These are phyloP conservation scores for Brenthis hecate DNA, from an alignment of 2,888 invertebrate species.

Conservation along the genomic window DNA sequence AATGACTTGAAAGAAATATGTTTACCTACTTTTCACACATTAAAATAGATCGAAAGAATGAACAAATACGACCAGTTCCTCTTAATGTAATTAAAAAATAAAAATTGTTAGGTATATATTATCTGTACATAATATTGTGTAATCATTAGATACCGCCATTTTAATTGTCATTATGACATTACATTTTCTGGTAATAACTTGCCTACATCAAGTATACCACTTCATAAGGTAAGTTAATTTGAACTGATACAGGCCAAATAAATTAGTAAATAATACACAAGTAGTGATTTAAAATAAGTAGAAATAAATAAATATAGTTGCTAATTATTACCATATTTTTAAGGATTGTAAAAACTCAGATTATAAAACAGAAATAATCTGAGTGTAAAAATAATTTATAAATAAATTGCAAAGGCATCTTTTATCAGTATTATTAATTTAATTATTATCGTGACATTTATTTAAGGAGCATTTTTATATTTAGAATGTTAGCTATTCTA, in stretches of 20 bases:
- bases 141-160: not conserved
- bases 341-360: conserved; percentile 18
- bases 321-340: not conserved
- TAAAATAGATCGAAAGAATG: too few relatives aligned
- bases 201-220: conserved; percentile 7
- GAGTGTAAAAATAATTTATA: not conserved
- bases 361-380: not conserved
- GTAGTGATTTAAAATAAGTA: conserved; percentile 10
- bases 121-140: too few relatives aligned
- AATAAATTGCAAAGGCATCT: conserved; percentile 40
- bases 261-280: conserved; percentile 22
- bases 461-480: not conserved
- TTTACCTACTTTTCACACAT: too few relatives aligned
- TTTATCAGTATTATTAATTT: conserved; percentile 46
- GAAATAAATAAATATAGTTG: conserved; percentile 7
- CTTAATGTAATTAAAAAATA: too few relatives aligned
- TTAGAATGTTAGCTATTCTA: not conserved
- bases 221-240: conserved; percentile 24
- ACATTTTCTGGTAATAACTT: conserved; percentile 9
- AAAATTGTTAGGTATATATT: too few relatives aligned
- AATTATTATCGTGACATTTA: not conserved
- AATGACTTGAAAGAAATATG: too few relatives aligned
- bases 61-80: too few relatives aligned
- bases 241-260: conserved; percentile 53
- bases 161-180: not conserved